Conservation (phyloP, 92 coral and sea anemone genomes). For the Phenganax subtilis region DNA sequence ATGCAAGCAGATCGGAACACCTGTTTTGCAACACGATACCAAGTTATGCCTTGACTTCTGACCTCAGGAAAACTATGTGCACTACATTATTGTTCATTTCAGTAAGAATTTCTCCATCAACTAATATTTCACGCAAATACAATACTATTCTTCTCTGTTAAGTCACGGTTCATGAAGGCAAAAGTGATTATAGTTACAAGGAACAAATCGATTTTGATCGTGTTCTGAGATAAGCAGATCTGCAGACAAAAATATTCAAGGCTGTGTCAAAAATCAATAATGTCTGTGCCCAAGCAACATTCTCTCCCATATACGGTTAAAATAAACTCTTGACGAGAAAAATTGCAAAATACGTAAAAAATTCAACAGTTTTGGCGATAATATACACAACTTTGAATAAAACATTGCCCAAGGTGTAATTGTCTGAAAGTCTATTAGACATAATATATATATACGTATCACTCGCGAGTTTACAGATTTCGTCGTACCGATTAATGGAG, state of each 20-base stretch:
- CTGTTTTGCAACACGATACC: constrained; percentile 9
- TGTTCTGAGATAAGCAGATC: background rate
- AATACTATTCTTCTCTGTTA: background rate
- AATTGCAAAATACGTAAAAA: background rate
- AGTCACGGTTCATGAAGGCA: constrained; percentile 16
- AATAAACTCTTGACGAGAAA: background rate
- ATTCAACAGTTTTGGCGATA: background rate
- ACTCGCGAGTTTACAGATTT: background rate
- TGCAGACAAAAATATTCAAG: constrained; percentile 15
- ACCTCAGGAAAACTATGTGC: background rate
- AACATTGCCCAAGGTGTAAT: too few relatives aligned
- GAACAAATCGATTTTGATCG: constrained; percentile 6
- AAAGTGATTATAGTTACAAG: background rate
- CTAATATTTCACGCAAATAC: background rate
- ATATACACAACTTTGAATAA: background rate
- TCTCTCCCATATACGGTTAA: constrained; percentile 2
- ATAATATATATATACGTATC: background rate
- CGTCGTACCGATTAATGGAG: background rate
- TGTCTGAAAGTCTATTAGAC: too few relatives aligned
- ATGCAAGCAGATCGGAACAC: constrained; percentile 21
- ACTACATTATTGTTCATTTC: background rate
- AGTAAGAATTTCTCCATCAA: background rate
- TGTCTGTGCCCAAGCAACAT: constrained; percentile 4
- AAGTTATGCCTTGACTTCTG: background rate
- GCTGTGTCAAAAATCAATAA: background rate